Evolutionary conservation across 53 echinoderm and acorn worm species (phyloP).

Genomic region (Glandiceps talaboti): DNA sequence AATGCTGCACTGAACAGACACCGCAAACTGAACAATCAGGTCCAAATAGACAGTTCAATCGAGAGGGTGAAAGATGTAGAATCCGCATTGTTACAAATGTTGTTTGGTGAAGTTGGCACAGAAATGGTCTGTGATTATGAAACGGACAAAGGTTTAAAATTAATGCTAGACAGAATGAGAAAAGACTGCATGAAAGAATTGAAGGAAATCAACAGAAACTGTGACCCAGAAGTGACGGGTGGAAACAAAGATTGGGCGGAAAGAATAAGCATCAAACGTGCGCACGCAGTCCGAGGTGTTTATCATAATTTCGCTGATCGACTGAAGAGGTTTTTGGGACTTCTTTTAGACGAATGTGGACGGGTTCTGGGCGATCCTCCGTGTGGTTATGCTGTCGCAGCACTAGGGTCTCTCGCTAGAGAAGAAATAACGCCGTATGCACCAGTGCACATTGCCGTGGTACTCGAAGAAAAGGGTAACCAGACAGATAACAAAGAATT

Average conservation of each 20-base stretch:
- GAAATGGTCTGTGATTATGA: background rate
- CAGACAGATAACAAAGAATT: background rate
- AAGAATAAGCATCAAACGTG: background rate
- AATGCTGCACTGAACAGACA: background rate
- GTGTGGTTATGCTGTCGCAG: background rate
- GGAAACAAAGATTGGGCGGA: background rate
- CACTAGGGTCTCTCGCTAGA: background rate
- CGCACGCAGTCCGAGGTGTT: background rate
- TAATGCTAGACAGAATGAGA: background rate
- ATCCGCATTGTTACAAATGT: background rate
- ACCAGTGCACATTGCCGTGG: background rate
- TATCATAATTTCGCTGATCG: background rate
- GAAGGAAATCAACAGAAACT: background rate
- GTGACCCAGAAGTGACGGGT: background rate
- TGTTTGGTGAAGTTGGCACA: background rate
- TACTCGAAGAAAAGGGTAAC: background rate
- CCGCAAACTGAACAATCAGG: background rate
- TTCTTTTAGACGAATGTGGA: background rate
- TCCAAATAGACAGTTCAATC: background rate
- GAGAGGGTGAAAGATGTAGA: background rate
- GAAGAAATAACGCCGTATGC: background rate
- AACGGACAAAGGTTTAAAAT: background rate
- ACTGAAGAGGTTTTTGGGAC: background rate
- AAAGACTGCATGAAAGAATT: background rate
- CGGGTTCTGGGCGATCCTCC: background rate